Base-by-base conservation (phyloP, 2,797 vertebrate species). In the Coendou prehensilis region DNA sequence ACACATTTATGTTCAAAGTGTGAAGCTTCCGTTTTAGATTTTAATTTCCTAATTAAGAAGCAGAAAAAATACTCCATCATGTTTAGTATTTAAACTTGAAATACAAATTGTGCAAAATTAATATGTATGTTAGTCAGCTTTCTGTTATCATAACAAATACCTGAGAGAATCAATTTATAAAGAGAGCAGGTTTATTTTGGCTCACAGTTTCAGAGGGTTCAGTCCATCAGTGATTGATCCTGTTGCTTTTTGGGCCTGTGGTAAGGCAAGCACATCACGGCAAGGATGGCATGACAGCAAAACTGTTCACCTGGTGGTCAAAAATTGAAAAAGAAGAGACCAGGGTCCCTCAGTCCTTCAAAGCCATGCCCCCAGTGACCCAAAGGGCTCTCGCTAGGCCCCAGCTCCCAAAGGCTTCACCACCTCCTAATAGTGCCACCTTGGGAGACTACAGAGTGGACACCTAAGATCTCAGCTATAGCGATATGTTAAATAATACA, bases 31-130 rank as follows among this genome's bases (percentile, higher is more conserved):
- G 18, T 73, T 80, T 54, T 52, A 28, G 18, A 50, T 75, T 92
- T 92, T 75, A 67, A 56, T 45, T 89, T 92, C 85, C 63, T 79
- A 92, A 86, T 82, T 69, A 86, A 95, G 81, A 89, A 95, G 75
- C 14, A 90, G 9, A 18, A 56, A 56, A 22, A 57, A 75, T 75
- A 47, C 37, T 41, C 37, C 26, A 59, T 63, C 30, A 41, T 88
- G 37, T 81, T 92, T 47, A 64, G 30, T 78, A 76, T 56, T 87
- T 86, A 76, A 61, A 78, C 17, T 71, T 69, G 30, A 91, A 90
- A 83, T 30, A 63, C 71, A 80, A 88, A 9, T 2, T 64, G 47
- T 63, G n/a, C 61, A 59, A 73, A 79, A 83, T 75, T 57, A 78
- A 52, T 83, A 41, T 45, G 14, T 8, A 20, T 7, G 10, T 45